These are phyloP conservation scores for Sebastes baramenuke DNA, from an alignment of 2,797 vertebrate species.

Conservation along the genomic window DNA sequence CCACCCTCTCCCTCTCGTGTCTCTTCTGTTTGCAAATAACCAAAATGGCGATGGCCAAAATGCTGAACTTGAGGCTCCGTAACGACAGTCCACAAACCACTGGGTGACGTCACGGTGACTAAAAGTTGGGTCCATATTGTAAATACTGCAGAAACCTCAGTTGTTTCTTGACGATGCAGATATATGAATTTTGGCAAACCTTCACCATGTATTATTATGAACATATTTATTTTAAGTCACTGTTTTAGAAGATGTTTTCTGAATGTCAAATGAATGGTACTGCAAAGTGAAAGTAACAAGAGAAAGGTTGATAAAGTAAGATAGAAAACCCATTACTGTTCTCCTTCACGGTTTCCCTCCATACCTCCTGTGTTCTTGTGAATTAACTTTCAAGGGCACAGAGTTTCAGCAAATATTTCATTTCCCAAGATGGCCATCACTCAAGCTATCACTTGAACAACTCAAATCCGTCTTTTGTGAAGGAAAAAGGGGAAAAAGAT, in stretches of 20 bases:
- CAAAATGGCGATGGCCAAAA: no score
- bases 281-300: constrained; percentile 32
- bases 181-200: neutral
- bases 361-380: constrained; percentile 65
- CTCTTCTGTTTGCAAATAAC: no score
- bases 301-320: constrained; percentile 44
- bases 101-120: no score
- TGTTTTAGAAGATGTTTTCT: constrained; percentile 14
- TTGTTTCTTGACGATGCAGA: neutral
- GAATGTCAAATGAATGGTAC: constrained; percentile 25
- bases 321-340: constrained; percentile 64
- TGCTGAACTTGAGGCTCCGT: no score
- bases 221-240: neutral
- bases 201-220: neutral
- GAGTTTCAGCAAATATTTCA: constrained; percentile 79
- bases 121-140: neutral
- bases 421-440: constrained; percentile 78
- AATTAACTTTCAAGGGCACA: constrained; percentile 80
- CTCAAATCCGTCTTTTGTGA: constrained; percentile 71
- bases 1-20: no score
- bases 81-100: no score
- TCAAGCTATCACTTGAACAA: constrained; percentile 74
- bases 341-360: constrained; percentile 44
- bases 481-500: constrained; percentile 52
- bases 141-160: neutral